A percentile compares a stretch with the other conserved stretches of the same genome.
These are phyloP conservation scores for Drosophila lini DNA, from an alignment of 1,140 invertebrate species.

Conservation along the genomic window DNA sequence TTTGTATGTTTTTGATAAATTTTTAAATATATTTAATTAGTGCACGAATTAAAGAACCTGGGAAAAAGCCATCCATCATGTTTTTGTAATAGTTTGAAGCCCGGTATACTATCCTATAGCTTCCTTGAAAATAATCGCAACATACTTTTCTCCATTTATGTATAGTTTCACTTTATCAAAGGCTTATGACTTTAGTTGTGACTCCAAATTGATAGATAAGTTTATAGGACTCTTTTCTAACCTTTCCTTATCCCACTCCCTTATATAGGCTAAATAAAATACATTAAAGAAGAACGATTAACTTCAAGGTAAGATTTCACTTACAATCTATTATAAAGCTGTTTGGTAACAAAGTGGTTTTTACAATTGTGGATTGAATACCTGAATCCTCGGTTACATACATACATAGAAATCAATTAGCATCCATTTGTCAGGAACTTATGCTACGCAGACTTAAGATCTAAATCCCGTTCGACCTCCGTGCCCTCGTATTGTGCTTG, in stretches of 20 bases:
- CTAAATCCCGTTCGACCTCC: constrained; percentile 63
- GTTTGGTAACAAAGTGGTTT: constrained; percentile 25
- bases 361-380: constrained; percentile 13
- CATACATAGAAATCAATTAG: constrained; percentile 3
- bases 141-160: no score
- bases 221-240: no score
- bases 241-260: background rate
- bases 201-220: background rate
- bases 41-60: background rate
- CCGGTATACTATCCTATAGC: no score
- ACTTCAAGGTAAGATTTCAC: constrained; percentile 27
- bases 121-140: no score
- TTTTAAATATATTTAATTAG: no score
- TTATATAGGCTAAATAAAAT: background rate
- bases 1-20: background rate
- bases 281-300: background rate
- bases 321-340: constrained; percentile 34
- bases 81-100: no score
- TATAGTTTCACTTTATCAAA: no score
- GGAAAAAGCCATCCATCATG: background rate
- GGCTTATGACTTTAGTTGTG: background rate
- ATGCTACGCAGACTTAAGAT: constrained; percentile 75
- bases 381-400: constrained; percentile 5
- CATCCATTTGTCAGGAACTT: background rate
- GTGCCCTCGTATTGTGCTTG: constrained; percentile 84